Evolutionary conservation across 2,797 vertebrate species (phyloP).

Genomic region (Apogon hyalosoma): DNA sequence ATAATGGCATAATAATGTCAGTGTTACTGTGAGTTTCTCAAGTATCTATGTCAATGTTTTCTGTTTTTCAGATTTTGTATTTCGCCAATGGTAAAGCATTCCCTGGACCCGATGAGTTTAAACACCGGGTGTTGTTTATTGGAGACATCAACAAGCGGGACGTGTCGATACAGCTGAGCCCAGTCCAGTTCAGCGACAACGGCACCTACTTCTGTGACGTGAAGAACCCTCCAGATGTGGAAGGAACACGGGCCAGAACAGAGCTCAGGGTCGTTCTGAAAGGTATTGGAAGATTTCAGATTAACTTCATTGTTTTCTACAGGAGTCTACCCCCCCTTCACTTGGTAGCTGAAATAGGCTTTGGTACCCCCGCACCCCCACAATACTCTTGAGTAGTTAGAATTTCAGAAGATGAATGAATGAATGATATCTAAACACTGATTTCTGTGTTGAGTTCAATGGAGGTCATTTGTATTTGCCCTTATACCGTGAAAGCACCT

Average conservation of each 20-base stretch:
- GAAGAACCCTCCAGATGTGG: conserved; percentile 92
- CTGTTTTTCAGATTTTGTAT: conserved; percentile 87
- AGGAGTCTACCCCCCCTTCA: no score
- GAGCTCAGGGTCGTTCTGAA: conserved; percentile 90
- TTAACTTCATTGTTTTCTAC: neutral
- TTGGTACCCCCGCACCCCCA: no score
- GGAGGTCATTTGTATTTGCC: no score
- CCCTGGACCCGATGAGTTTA: conserved; percentile 79
- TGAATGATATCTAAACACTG: no score
- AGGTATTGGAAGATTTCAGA: conserved; percentile 78
- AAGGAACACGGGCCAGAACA: conserved; percentile 84
- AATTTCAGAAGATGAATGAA: no score
- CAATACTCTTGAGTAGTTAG: no score
- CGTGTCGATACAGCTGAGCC: conserved; percentile 90
- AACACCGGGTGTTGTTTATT: conserved; percentile 88
- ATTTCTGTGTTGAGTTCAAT: no score
- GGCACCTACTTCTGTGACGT: conserved; percentile 93
- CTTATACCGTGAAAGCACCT: no score
- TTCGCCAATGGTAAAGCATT: conserved; percentile 84
- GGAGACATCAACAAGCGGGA: conserved; percentile 95
- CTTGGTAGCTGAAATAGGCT: no score
- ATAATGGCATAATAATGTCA: no score
- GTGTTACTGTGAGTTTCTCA: no score
- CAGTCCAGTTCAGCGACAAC: conserved; percentile 92
- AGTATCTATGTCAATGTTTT: neutral